Evolutionary conservation across 1,140 invertebrate species (phyloP).

Genomic region (Oscheius sp.): DNA sequence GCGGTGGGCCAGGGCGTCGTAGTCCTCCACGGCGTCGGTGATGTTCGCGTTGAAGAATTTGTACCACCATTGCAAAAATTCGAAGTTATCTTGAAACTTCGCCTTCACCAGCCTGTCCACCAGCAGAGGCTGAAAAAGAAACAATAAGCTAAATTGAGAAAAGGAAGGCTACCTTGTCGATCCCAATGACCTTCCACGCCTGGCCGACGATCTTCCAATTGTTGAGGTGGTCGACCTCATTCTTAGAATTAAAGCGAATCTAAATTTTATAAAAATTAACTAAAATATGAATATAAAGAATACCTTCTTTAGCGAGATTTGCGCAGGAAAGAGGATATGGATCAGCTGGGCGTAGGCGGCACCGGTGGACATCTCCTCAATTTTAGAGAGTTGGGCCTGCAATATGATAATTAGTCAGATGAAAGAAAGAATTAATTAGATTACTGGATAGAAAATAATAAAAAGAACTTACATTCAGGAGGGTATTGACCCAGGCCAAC

Average conservation of each 20-base stretch:
- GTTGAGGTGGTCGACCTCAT: slow-evolving; percentile 98
- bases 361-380: slow-evolving; percentile 87
- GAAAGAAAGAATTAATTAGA: slow-evolving; percentile 50
- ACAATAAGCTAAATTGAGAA: neutral
- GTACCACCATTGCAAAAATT: slow-evolving; percentile 99
- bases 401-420: slow-evolving; percentile 63
- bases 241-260: slow-evolving; percentile 92
- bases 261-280: slow-evolving; percentile 3
- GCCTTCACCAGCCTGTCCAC: slow-evolving; percentile 93
- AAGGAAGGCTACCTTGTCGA: slow-evolving; percentile 72
- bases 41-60: slow-evolving; percentile 99
- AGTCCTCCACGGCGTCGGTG: slow-evolving; percentile 68
- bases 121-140: slow-evolving; percentile 74
- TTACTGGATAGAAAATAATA: neutral
- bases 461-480: slow-evolving; percentile 66
- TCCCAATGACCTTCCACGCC: slow-evolving; percentile 89
- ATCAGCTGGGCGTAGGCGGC: slow-evolving; percentile 75
- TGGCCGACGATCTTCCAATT: slow-evolving; percentile 97
- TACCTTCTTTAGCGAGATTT: slow-evolving; percentile 78
- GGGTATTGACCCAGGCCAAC: slow-evolving; percentile 94
- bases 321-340: slow-evolving; percentile 92
- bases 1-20: slow-evolving; percentile 23
- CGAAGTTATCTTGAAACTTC: slow-evolving; percentile 93
- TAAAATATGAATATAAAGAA: neutral
- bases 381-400: slow-evolving; percentile 79